These are phyloP conservation scores for Allolobophora icterica DNA, from an alignment of 2,888 invertebrate genomes.

Conservation along the genomic window DNA sequence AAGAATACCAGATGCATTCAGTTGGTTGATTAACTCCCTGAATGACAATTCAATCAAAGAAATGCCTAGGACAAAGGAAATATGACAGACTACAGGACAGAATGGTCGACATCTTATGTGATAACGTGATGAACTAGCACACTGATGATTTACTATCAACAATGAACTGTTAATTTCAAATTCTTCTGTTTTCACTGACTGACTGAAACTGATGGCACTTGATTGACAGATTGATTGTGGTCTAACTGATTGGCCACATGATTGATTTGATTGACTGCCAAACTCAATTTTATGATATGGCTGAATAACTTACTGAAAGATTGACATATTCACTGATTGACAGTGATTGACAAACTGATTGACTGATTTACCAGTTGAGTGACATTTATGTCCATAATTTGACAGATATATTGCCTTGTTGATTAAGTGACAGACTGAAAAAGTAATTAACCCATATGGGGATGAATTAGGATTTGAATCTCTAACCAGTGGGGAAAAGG, in stretches of 20 bases:
- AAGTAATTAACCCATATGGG: neutral
- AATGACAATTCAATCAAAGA: neutral
- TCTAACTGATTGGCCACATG: neutral
- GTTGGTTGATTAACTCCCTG: neutral
- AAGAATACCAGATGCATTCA: neutral
- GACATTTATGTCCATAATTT: neutral
- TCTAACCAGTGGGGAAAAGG: conserved; percentile 83
- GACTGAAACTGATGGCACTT: neutral
- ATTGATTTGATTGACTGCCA: neutral
- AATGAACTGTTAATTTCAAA: too few species aligned
- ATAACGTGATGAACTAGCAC: neutral
- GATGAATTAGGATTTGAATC: neutral
- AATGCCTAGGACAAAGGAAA: neutral
- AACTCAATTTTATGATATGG: neutral
- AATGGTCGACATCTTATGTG: neutral
- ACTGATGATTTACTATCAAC: neutral
- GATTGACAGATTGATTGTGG: neutral
- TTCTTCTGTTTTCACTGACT: neutral
- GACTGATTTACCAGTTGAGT: neutral
- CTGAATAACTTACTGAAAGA: neutral
- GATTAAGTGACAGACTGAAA: neutral
- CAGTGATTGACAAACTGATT: neutral
- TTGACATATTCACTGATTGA: too few species aligned
- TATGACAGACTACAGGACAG: neutral
- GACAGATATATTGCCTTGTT: neutral